A percentile compares a stretch with the other conserved stretches of the same genome.
These are phyloP conservation scores for Caenorhabditis tropicalis DNA, from an alignment of 1,140 invertebrate genomes.

Conservation along the genomic window DNA sequence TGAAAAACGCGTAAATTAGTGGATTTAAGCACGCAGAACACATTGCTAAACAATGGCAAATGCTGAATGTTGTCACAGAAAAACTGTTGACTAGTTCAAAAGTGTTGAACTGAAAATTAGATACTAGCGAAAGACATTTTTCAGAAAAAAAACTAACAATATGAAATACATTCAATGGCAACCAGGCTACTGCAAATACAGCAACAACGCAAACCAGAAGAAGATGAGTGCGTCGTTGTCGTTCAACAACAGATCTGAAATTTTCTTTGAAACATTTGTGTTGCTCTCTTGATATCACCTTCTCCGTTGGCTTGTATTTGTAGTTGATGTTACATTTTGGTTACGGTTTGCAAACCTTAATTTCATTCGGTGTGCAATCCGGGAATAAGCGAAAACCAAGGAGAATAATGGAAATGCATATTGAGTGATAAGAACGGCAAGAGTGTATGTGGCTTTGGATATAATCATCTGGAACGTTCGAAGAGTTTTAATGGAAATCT, in stretches of 20 bases:
- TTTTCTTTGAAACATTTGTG: neutral
- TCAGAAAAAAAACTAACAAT: constrained; percentile 61
- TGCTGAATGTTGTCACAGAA: constrained; percentile 74
- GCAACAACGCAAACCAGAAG: constrained; percentile 74
- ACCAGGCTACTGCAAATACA: constrained; percentile 73
- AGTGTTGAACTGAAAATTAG: constrained; percentile 62
- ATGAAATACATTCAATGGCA: constrained; percentile 76
- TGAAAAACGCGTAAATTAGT: constrained; percentile 70
- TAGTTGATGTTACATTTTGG: neutral
- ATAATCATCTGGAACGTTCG: constrained; percentile 63
- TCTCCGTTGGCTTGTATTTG: neutral
- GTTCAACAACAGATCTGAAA: constrained; percentile 71
- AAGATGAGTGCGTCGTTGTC: constrained; percentile 75
- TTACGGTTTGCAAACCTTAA: constrained; percentile 57
- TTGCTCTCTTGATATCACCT: neutral
- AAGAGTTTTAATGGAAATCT: neutral
- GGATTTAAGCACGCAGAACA: constrained; percentile 68
- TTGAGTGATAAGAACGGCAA: constrained; percentile 66
- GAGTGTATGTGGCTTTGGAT: constrained; percentile 66
- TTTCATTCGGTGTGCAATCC: constrained; percentile 67
- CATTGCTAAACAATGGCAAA: constrained; percentile 72
- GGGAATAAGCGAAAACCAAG: constrained; percentile 69
- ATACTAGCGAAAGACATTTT: neutral
- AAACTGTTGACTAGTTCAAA: constrained; percentile 62
- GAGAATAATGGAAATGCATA: constrained; percentile 67